Evolutionary conservation across 2,113 vertebrate genomes (phyloP), one percentile per base, ranked within the genome.

Genomic region (Alaudala cheleensis): DNA sequence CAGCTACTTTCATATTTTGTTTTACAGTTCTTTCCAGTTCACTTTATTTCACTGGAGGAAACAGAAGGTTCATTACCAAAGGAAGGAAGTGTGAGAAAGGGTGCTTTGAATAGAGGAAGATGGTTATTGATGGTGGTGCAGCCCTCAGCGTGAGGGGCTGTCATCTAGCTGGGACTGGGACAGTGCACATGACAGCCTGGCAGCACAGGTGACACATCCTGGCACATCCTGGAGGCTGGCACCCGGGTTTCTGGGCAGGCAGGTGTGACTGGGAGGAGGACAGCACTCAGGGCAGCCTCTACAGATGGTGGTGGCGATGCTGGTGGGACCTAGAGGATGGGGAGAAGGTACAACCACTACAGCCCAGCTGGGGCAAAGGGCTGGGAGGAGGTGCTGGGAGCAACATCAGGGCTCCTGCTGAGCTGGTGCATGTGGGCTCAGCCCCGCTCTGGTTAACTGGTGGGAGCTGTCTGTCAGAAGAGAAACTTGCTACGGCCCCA

Each of bases 21-120:
- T 94, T 83, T 56, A 53, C 76, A 83, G 44, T 70, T 93, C 80
- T 86, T 92, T 72, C 70, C 77, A 81, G 69, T 88, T 81, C 47
- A 66, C 17, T 94, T 88, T 90, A 73, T 96, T 97, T 92, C 88
- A 64, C 83, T 93, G 77, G 37, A 92, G 56, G 76, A 88, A 95
- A 88, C 53, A 39, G 84, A 81, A 93, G 53, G 64, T 72, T 92
- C 81, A 84, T 89, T 89, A 79, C n/a, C 0, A 0, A 77, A 79
- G 69, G 39, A 88, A 92, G 53, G 79, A 93, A 81, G 44, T 33
- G 37, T 86, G 82, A 83, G 69, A 83, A 88, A 6, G 0, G 24
- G 24, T 44, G 12, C 29, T 81, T 92, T 92, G 51, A 96, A 92
- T 60, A 29, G 15, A 62, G 60, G 28, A 69, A 72, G 70, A 58